These are phyloP conservation scores for Intellagama lesueurii DNA, from an alignment of 2,797 vertebrate genomes.

Conservation along the genomic window DNA sequence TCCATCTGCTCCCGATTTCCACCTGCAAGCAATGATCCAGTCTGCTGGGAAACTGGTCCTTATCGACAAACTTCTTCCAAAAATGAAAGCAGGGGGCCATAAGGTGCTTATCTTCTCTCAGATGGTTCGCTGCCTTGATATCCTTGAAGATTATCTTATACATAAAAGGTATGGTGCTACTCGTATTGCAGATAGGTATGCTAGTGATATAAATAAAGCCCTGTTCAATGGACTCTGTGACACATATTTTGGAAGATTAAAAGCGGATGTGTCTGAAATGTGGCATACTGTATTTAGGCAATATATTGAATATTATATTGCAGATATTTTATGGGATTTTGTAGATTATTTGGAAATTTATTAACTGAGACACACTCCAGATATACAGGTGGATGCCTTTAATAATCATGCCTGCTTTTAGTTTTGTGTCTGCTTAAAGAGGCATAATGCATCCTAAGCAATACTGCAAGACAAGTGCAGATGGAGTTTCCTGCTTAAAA, in stretches of 20 bases:
- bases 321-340: background rate
- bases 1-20: slow-evolving; percentile 91
- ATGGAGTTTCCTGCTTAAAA: slow-evolving; percentile 26
- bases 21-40: slow-evolving; percentile 99
- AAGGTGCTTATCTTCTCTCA: slow-evolving; percentile 99
- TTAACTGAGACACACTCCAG: background rate
- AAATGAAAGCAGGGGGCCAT: slow-evolving; percentile 99
- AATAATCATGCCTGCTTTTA: slow-evolving; percentile 3
- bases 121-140: slow-evolving; percentile 99
- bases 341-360: background rate
- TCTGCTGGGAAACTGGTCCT: slow-evolving; percentile 98
- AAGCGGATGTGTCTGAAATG: background rate
- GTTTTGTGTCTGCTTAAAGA: background rate
- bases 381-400: background rate
- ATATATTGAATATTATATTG: background rate
- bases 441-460: background rate
- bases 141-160: slow-evolving; percentile 99
- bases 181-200: background rate
- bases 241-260: background rate
- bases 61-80: slow-evolving; percentile 98
- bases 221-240: background rate
- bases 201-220: no score
- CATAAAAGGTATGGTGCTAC: slow-evolving; percentile 88
- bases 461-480: background rate
- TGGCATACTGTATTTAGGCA: background rate